Evolutionary conservation across 2,797 vertebrate genomes (phyloP).

Genomic region (Threskiornis aethiopicus): DNA sequence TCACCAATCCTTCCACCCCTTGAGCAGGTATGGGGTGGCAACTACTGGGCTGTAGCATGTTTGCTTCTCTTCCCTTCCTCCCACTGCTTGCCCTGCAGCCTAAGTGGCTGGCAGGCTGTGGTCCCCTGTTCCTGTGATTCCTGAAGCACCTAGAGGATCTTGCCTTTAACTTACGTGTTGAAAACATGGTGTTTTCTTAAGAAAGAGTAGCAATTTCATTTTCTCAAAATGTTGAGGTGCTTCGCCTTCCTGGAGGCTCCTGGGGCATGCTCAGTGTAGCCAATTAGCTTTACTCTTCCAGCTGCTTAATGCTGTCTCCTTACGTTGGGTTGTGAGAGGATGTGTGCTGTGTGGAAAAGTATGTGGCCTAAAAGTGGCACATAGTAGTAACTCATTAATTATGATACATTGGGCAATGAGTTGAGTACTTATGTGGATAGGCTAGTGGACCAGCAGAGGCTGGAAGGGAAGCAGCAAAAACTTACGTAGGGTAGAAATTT

Average conservation of each 20-base stretch:
- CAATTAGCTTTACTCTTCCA: rapidly evolving
- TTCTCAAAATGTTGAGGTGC: neutral
- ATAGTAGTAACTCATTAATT: no score
- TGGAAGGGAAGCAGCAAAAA: neutral
- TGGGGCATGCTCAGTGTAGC: neutral
- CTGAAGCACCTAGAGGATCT: neutral
- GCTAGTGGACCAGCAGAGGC: neutral
- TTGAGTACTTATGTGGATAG: neutral
- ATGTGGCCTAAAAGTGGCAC: no score
- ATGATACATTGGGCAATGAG: neutral
- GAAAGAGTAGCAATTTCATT: neutral
- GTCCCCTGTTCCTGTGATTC: rapidly evolving
- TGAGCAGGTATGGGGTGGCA: slow-evolving; percentile 2
- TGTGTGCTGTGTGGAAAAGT: neutral
- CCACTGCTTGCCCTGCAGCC: rapidly evolving
- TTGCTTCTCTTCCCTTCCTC: rapidly evolving
- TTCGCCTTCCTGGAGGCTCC: neutral
- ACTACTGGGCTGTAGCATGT: rapidly evolving
- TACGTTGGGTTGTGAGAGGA: neutral
- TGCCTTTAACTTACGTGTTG: rapidly evolving
- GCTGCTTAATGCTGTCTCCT: neutral
- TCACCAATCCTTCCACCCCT: neutral
- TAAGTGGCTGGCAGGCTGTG: no score
- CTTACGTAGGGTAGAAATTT: rapidly evolving
- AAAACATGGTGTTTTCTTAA: neutral